Base-by-base conservation (phyloP, 2,888 invertebrate species). In the Dynastes grantii region DNA sequence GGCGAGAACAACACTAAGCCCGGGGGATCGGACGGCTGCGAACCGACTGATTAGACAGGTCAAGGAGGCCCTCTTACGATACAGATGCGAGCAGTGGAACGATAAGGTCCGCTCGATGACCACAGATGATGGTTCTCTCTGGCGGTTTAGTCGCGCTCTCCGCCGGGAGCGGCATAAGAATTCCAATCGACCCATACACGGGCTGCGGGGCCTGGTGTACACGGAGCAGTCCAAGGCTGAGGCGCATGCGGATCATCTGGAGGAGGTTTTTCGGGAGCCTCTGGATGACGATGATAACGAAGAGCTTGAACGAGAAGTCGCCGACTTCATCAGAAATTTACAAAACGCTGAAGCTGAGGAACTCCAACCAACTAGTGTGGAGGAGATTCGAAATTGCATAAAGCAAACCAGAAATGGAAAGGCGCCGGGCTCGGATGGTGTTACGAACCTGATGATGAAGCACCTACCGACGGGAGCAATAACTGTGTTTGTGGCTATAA, bases 341-440 rank as follows among this genome's bases (percentile, higher is more conserved):
- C 2, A 8, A 51, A 6, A 13, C 51, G 2, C 51, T 6, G 51
- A 51, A 6, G 49, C 8, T 49, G 51, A 51, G 51, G 51, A 51
- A 2, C 9, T 13, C 0, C 53, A 13, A n/a, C 2, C 51, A 22
- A n/a, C 11, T 16, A 53, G 3, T 1, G 16, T 4, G 13, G 53
- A 16, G 0, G 51, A 51, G 5, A 2, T 51, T 51, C 8, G 2
- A 8, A 9, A 51, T 13, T 51, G 1, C 51, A 58, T 58, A 9
- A 58, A n/a, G 8, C 2, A 0, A 6, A 6, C 9, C 9, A 58
- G 61, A 37, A 58, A 29, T 16, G 63, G 78, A 37, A 81, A 81
- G 55, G 78, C 78, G 0, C 76, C 81, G 2, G 81, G 76, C 1
- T 61, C 13, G 1, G 79, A 81, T 29, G 61, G 49, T 0, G 2